These are phyloP conservation scores for Apeltes quadracus DNA, from an alignment of 2,113 vertebrate species.

Conservation along the genomic window DNA sequence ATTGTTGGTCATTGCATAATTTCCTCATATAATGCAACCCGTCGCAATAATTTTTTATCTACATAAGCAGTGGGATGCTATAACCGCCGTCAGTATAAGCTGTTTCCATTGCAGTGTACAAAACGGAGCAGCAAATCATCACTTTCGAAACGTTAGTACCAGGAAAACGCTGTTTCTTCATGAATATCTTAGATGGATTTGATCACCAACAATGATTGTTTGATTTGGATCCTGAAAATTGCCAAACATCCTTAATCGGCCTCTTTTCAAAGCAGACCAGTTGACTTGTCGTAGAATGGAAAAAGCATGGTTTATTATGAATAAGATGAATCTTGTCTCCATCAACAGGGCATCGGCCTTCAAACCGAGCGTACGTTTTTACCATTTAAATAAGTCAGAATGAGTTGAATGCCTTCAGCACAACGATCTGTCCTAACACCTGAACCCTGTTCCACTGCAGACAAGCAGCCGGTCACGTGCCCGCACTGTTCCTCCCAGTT, in stretches of 20 bases:
- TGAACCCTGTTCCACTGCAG: constrained; percentile 52
- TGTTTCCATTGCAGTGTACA: too few relatives aligned
- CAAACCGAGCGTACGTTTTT: not conserved
- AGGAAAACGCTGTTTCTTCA: not conserved
- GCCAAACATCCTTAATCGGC: not conserved
- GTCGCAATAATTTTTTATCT: not conserved
- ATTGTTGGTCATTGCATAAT: not conserved
- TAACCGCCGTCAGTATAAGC: not conserved
- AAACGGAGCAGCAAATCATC: not conserved
- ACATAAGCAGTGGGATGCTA: not conserved
- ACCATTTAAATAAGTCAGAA: not conserved
- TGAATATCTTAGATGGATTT: not conserved
- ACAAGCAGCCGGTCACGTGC: constrained; percentile 85
- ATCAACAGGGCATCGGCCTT: not conserved
- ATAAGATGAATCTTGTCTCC: not conserved
- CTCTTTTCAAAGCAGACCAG: not conserved
- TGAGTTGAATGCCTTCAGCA: not conserved
- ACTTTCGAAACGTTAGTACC: not conserved
- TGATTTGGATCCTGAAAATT: not conserved
- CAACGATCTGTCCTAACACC: constrained; percentile 2
- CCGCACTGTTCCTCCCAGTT: constrained; percentile 85
- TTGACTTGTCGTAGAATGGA: not conserved
- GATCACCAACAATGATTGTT: not conserved
- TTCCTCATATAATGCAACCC: not conserved
- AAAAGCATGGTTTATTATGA: not conserved